Conservation (phyloP, 2,113 vertebrate species). For the Panthera leo region DNA sequence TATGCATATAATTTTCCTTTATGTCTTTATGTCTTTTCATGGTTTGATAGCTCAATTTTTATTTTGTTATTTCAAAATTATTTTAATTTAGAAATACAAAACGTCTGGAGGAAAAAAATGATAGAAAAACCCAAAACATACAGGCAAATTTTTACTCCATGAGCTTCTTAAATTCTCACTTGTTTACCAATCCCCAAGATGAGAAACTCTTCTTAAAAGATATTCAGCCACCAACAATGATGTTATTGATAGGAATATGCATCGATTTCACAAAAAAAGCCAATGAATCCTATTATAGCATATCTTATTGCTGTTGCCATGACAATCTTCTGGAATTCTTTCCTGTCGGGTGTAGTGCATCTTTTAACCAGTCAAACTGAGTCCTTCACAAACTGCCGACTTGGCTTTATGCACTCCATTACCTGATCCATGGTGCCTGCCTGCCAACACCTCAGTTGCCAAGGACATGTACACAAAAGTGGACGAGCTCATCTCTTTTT, state of each 20-base stretch:
- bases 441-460: neutral
- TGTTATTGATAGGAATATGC: constrained; percentile 99
- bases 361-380: constrained; percentile 98
- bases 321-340: constrained; percentile 99
- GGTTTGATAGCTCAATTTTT: neutral
- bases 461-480: neutral
- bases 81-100: constrained; percentile 69
- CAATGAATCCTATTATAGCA: constrained; percentile 99
- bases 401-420: constrained; percentile 98
- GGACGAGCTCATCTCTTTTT: neutral
- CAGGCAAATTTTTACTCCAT: constrained; percentile 24
- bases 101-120: neutral
- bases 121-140: constrained; percentile 6
- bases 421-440: constrained; percentile 93
- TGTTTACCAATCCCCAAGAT: neutral
- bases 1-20: neutral
- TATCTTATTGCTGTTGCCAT: constrained; percentile 99
- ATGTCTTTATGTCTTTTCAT: neutral
- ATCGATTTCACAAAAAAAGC: constrained; percentile 98
- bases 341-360: constrained; percentile 98
- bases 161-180: neutral
- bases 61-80: constrained; percentile 40
- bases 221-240: constrained; percentile 87
- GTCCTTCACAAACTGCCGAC: constrained; percentile 97
- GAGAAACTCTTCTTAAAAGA: neutral